Conservation (phyloP, 1,140 invertebrate genomes). For the Leptinotarsa texana region DNA sequence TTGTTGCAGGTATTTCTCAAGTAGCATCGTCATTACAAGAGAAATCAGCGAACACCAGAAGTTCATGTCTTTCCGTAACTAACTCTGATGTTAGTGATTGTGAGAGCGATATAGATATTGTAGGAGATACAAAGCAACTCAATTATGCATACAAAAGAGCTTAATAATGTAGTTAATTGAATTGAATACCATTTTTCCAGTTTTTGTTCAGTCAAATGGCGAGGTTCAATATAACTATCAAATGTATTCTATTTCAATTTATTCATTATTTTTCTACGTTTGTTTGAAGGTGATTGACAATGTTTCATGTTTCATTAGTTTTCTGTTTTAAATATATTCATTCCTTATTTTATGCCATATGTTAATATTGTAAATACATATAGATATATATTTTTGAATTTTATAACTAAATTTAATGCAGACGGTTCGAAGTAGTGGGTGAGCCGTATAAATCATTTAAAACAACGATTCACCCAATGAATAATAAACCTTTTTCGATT, state of each 20-base stretch:
- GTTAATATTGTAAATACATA: constrained; percentile 1
- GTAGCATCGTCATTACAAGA: constrained; percentile 5
- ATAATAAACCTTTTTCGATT: no score
- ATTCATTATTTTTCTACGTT: background rate
- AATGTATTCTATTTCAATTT: background rate
- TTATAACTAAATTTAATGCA: background rate
- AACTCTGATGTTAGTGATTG: constrained; percentile 52
- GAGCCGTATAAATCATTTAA: background rate
- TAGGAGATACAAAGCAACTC: constrained; percentile 48
- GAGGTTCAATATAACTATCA: background rate
- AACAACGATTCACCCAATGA: no score
- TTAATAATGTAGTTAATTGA: constrained; percentile 29
- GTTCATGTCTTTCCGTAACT: constrained; percentile 32
- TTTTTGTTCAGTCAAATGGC: background rate
- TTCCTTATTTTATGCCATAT: background rate
- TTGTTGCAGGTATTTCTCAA: constrained; percentile 12
- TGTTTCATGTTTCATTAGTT: background rate
- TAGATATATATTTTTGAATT: background rate
- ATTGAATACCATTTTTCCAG: background rate
- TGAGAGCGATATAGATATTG: constrained; percentile 54
- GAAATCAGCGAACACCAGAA: constrained; percentile 13
- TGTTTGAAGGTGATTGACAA: no score
- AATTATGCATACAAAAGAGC: constrained; percentile 42
- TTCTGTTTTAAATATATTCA: background rate
- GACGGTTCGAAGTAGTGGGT: background rate